phyloP scores from a whole-genome alignment of 2,113 vertebrate species.

The Beaufortia kweichowensis region DNA sequence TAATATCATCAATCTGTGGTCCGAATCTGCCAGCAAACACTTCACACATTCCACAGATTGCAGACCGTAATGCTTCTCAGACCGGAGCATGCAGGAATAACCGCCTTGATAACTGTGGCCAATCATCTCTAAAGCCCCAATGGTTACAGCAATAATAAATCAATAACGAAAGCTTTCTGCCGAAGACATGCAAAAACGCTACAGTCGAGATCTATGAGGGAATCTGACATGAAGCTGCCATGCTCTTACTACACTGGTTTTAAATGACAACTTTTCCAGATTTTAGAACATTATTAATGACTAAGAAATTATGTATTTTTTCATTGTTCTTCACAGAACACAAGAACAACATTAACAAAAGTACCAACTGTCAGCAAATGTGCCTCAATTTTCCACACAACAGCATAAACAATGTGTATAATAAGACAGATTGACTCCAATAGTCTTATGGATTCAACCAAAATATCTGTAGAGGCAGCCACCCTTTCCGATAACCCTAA shows the following conservation, averaged over 20 bases:
- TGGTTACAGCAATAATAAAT: conserved; percentile 48
- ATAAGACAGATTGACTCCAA: not conserved
- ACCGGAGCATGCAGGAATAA: conserved; percentile 23
- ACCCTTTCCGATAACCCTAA: conserved; percentile 25
- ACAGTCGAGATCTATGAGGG: conserved; percentile 18
- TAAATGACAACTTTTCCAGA: no score
- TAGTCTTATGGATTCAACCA: not conserved
- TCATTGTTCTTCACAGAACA: no score
- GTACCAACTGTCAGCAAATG: no score
- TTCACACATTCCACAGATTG: conserved; percentile 49
- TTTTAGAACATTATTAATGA: no score
- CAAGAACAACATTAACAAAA: no score
- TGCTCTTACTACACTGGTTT: not conserved
- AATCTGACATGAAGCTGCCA: not conserved
- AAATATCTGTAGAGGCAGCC: conserved; percentile 3
- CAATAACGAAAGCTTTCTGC: conserved; percentile 11
- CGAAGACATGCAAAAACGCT: not conserved
- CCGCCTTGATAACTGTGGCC: conserved; percentile 20
- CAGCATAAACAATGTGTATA: no score
- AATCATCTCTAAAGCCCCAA: conserved; percentile 17
- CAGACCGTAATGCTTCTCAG: conserved; percentile 40
- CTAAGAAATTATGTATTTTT: no score
- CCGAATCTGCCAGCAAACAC: conserved; percentile 31
- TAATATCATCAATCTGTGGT: conserved; percentile 39
- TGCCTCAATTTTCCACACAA: no score